Evolutionary conservation across 2,797 vertebrate species (phyloP), one percentile per base, ranked within the genome.

Genomic region (Enteromius unitaeniatus): DNA sequence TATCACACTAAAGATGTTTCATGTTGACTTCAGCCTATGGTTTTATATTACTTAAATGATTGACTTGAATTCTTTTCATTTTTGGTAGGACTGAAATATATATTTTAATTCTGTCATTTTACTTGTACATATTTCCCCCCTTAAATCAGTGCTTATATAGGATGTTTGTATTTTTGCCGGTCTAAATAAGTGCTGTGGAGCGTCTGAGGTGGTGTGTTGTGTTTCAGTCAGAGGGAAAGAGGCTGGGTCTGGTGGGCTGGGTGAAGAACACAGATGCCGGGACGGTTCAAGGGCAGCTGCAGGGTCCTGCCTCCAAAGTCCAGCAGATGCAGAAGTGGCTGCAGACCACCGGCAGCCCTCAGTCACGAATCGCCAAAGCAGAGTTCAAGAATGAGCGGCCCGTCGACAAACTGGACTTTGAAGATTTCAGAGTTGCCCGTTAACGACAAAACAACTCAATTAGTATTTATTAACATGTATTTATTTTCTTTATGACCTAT

Each of bases 161-260:
- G 34, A 37, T 37, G 40, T 42, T 42, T 7, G 37, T 8, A 7
- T 37, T 37, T 37, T 37, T 7, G 6, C 6, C 37, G 7, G 7
- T 37, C 3, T 34, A 8, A 37, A 37, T 37, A 37, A 37, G 34
- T 37, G 9, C 37, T 8, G 6, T 40, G 6, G 9, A 45, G 42
- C 7, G 10, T 45, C 9, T 45, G 10, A 45, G 1, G 2, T 31
- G 10, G 7, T 83, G 40, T 51, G 14, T 87, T 60, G 42, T 80
- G 82, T 89, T 90, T 72, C 92, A 99, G 97, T 92, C 94, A 64
- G 96, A 99, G 73, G 96, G 95, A 3, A 96, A 95, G 91, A 95
- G 93, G 64, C 92, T 97, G 8, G 97, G 97, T 28, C 92, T 99
- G 62, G 97, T 98, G 11, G 98, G 98, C 82, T 99, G 97, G 97